Evolutionary conservation across 2,888 invertebrate species (phyloP).

Genomic region (Plutella xylostella): DNA sequence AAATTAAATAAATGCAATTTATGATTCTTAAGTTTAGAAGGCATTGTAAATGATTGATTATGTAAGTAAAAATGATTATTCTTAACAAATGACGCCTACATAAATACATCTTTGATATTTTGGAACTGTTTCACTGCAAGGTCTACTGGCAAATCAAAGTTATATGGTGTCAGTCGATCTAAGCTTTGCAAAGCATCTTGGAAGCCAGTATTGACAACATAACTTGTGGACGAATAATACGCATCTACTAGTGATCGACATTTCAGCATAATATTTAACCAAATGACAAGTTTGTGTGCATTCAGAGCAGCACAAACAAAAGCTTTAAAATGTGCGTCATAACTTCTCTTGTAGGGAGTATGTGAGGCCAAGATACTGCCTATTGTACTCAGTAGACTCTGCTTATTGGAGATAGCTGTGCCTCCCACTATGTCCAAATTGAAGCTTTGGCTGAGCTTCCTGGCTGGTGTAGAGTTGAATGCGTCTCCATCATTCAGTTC

Average conservation of each 20-base stretch:
- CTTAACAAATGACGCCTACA: slow-evolving; percentile 53
- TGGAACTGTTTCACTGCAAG: slow-evolving; percentile 96
- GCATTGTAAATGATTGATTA: too few species aligned
- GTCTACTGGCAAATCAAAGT: slow-evolving; percentile 96
- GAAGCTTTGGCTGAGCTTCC: slow-evolving; percentile 96
- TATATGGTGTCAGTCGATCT: slow-evolving; percentile 85
- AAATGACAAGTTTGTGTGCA: slow-evolving; percentile 90
- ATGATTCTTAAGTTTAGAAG: too few species aligned
- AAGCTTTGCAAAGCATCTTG: slow-evolving; percentile 94
- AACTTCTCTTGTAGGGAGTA: slow-evolving; percentile 91
- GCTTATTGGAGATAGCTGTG: slow-evolving; percentile 85
- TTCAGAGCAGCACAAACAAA: slow-evolving; percentile 97
- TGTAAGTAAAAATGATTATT: slow-evolving; percentile 37
- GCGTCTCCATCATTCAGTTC: slow-evolving; percentile 94
- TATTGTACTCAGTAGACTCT: slow-evolving; percentile 90
- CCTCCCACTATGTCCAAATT: slow-evolving; percentile 94
- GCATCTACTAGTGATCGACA: slow-evolving; percentile 82
- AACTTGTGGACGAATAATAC: slow-evolving; percentile 93
- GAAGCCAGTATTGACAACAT: slow-evolving; percentile 95
- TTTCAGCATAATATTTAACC: slow-evolving; percentile 94
- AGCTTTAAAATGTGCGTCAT: slow-evolving; percentile 98
- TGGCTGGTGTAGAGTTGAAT: slow-evolving; percentile 95
- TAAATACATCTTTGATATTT: slow-evolving; percentile 96
- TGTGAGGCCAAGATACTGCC: slow-evolving; percentile 94
- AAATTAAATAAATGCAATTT: too few species aligned